Base-by-base conservation (phyloP, 2,797 vertebrate species). In the Silurus lanzhouensis region DNA sequence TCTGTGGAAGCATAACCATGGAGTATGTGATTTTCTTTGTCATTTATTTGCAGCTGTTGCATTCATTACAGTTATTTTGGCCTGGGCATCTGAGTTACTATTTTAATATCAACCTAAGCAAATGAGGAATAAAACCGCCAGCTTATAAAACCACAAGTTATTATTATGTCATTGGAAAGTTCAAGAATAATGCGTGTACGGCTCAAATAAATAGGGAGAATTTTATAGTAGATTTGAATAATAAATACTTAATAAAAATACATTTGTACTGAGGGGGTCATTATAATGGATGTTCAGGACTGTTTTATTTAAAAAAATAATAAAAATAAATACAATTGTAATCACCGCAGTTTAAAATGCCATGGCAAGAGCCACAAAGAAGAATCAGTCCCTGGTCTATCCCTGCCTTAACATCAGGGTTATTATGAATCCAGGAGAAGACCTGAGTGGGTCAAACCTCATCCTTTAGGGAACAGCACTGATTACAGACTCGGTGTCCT, bases 391-490 rank as follows among this genome's bases (percentile, higher is more conserved):
- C 48, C 20, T 67, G 48, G 19, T n/a, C 20, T 19, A 58, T 72
- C 3, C 48, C 66, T 55, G 66, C 63, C 19, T 25, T 70, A 61
- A 83, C 46, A 86, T 58, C 31, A 15, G 66, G 72, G 85, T 25
- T 64, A 68, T 68, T 82, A 60, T 72, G 66, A 66, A 80, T 64
- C 19, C 25, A 64, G 71, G 9, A 68, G 67, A 61, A 83, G 75
- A 86, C 25, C 10, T 17, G 27, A 78, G 6, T 31, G 46, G 72
- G 76, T 63, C 55, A 66, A 80, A 71, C 44, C 38, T 52, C 1
- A 12, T 77, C 60, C 67, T 86, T 83, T 44, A 55, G 70, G 82
- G 27, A 14, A 79, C 20, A 61, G 48, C 66, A 22, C 85, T 58
- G 75, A 86, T 64, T 20, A 61, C 58, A 57, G 68, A 46, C 70